These are phyloP conservation scores for Novumbra hubbsi DNA, from an alignment of 2,797 vertebrate genomes.

Conservation along the genomic window DNA sequence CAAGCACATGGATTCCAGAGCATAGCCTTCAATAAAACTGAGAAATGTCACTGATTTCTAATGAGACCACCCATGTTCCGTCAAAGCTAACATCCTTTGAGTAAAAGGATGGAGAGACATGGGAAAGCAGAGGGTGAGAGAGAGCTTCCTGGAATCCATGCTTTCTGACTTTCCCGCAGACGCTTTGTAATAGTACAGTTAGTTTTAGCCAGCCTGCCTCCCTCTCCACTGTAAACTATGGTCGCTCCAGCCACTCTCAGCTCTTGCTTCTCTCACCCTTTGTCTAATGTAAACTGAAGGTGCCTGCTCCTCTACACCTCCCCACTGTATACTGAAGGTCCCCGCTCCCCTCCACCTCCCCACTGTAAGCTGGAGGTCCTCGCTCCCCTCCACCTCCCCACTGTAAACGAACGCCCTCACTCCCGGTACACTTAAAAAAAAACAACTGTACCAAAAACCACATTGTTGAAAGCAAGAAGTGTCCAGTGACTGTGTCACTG, in stretches of 20 bases:
- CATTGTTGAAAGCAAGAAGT: too few species aligned
- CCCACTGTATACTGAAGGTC: conserved; percentile 19
- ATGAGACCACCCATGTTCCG: conserved; percentile 64
- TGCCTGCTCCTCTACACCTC: conserved; percentile 14
- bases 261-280: conserved; percentile 20
- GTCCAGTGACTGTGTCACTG: too few species aligned
- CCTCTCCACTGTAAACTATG: conserved; percentile 18
- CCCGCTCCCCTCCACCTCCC: conserved; percentile 9
- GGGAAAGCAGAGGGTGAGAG: not conserved
- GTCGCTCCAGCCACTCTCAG: conserved; percentile 12
- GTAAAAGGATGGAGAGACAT: not conserved
- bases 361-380: conserved; percentile 14
- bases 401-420: conserved; percentile 29
- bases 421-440: conserved; percentile 6
- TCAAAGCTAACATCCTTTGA: conserved; percentile 42
- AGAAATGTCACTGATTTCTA: conserved; percentile 33
- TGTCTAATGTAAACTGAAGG: conserved; percentile 23
- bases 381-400: conserved; percentile 9
- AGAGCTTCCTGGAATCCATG: conserved; percentile 39
- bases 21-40: conserved; percentile 33
- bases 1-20: conserved; percentile 30
- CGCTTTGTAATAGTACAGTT: conserved; percentile 20
- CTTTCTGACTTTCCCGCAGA: conserved; percentile 18
- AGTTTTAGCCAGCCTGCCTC: conserved; percentile 26
- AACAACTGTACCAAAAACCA: too few species aligned